Conservation (phyloP, 2,113 vertebrate species). For the Spheniscus mendiculus region DNA sequence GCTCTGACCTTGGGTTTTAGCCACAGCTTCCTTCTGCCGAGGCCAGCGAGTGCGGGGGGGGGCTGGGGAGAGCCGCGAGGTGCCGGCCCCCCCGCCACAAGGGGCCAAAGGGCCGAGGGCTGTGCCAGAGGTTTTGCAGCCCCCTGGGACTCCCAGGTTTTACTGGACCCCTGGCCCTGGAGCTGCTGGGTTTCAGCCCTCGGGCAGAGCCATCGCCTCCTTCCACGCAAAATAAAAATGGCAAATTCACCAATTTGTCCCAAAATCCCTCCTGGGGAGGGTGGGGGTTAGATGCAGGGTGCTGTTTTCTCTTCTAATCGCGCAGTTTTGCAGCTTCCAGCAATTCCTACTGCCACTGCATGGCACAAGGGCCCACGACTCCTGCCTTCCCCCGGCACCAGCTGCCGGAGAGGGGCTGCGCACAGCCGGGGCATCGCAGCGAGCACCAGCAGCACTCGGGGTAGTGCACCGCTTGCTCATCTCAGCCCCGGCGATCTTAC, state of each 20-base stretch:
- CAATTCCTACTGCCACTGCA: fast-evolving
- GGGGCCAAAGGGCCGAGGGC: background rate
- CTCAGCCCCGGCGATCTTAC: background rate
- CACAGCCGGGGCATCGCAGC: fast-evolving
- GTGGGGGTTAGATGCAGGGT: fast-evolving
- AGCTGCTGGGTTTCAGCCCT: background rate
- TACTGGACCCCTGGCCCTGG: background rate
- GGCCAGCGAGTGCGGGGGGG: fast-evolving
- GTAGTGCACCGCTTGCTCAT: fast-evolving
- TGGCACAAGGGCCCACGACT: background rate
- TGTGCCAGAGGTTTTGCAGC: background rate
- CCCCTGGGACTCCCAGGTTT: fast-evolving
- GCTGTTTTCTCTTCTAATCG: background rate
- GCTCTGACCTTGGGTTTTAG: background rate
- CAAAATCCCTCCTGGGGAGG: background rate
- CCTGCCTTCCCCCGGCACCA: background rate
- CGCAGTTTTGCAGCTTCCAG: background rate
- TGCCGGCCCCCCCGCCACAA: fast-evolving
- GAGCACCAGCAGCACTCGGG: fast-evolving
- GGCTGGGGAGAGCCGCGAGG: background rate
- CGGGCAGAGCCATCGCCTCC: background rate
- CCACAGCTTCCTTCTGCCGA: background rate
- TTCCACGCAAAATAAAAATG: background rate
- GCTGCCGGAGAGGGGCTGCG: background rate
- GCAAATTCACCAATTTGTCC: background rate